Evolutionary conservation across 2,888 invertebrate genomes (phyloP).

Genomic region (Diplolepis rosae): DNA sequence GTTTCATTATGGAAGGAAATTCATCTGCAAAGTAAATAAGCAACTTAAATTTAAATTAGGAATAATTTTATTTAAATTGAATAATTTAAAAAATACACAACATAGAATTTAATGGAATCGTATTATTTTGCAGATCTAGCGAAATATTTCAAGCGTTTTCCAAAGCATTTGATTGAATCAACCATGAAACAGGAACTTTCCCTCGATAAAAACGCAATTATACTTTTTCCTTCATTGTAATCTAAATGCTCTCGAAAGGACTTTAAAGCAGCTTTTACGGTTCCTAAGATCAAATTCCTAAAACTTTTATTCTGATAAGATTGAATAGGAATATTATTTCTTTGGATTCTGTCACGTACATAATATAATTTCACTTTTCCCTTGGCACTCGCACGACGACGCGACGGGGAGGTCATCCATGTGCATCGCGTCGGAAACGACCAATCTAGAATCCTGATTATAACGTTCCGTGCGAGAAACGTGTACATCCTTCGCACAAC

Average conservation of each 20-base stretch:
- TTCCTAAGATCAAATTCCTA: neutral
- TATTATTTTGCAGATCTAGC: neutral
- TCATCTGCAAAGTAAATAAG: no score
- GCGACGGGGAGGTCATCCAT: constrained; percentile 43
- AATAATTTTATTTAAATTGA: no score
- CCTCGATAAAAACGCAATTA: constrained; percentile 6
- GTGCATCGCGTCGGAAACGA: constrained; percentile 50
- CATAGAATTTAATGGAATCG: no score
- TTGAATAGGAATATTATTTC: constrained; percentile 19
- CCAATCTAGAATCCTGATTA: constrained; percentile 49
- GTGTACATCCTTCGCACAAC: constrained; percentile 1
- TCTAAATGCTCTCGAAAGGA: neutral
- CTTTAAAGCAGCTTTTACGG: neutral
- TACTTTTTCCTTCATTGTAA: neutral
- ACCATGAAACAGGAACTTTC: constrained; percentile 6
- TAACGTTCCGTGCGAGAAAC: constrained; percentile 43
- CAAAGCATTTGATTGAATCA: constrained; percentile 4
- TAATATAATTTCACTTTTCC: constrained; percentile 46
- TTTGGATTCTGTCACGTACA: constrained; percentile 22
- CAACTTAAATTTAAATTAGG: no score
- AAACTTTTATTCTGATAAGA: neutral
- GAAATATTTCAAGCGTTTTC: neutral
- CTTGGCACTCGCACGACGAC: constrained; percentile 40
- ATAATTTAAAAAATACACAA: no score
- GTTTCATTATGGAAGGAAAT: no score